Evolutionary conservation across 2,797 vertebrate species (phyloP).

Genomic region (Hippocampus kuda): DNA sequence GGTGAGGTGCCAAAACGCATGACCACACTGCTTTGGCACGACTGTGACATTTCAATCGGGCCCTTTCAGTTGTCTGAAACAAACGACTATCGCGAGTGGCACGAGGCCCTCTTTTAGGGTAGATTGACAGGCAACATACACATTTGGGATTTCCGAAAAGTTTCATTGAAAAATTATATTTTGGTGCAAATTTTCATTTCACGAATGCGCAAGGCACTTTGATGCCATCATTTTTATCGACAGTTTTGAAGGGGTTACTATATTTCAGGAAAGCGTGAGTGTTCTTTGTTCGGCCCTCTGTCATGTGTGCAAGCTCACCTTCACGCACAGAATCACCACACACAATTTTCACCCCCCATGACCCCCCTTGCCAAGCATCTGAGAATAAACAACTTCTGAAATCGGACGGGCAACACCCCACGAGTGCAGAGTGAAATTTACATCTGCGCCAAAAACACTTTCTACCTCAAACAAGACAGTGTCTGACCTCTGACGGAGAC

Average conservation of each 20-base stretch:
- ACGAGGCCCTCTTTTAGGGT: too few species aligned
- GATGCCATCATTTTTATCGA: too few species aligned
- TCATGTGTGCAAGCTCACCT: conserved; percentile 7
- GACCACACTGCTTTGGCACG: not conserved
- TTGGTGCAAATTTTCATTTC: too few species aligned
- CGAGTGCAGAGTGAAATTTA: conserved; percentile 39
- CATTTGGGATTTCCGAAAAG: too few species aligned
- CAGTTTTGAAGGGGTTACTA: too few species aligned
- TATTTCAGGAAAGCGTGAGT: too few species aligned
- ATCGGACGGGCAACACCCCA: conserved; percentile 26
- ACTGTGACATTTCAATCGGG: not conserved
- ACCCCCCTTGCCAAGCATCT: conserved; percentile 36
- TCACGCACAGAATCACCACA: not conserved
- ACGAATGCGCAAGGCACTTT: too few species aligned
- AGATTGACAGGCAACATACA: too few species aligned
- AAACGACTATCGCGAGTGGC: not conserved
- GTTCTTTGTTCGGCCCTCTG: too few species aligned
- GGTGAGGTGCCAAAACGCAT: not conserved
- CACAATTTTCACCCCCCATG: not conserved
- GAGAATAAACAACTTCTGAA: conserved; percentile 41
- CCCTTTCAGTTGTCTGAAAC: not conserved
- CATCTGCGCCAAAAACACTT: conserved; percentile 44
- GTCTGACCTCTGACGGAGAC: conserved; percentile 22
- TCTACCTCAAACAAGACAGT: conserved; percentile 32
- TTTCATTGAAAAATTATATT: too few species aligned